phyloP scores from a whole-genome alignment of 2,113 vertebrate genomes.

The Pomatostomus ruficeps region DNA sequence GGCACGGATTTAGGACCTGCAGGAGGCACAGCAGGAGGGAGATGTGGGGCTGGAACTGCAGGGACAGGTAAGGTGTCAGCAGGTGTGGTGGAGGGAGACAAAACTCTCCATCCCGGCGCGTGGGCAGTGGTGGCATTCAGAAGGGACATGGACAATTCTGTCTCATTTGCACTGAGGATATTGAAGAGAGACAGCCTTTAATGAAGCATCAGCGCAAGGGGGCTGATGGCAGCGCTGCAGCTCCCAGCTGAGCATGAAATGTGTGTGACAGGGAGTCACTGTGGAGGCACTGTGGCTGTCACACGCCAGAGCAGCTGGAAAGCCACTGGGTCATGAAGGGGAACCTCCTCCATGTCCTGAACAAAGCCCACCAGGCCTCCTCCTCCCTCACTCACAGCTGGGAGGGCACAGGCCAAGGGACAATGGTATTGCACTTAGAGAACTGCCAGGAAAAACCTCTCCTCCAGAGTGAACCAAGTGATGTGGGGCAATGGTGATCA shows the following conservation, averaged over 20 bases:
- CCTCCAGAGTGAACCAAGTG: rapidly evolving
- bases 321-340: rapidly evolving
- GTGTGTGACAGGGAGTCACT: not conserved
- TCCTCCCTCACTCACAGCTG: not conserved
- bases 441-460: not conserved
- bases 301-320: rapidly evolving
- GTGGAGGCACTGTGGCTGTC: rapidly evolving
- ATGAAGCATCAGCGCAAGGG: rapidly evolving
- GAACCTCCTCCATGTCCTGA: rapidly evolving
- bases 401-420: not conserved
- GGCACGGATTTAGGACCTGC: not conserved
- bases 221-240: not conserved
- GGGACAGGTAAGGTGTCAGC: not conserved
- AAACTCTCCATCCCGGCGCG: not conserved
- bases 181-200: not conserved
- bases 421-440: too few species aligned
- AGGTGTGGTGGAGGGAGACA: not conserved
- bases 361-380: not conserved
- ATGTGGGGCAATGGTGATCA: rapidly evolving
- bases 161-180: rapidly evolving
- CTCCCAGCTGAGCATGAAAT: not conserved
- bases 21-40: not conserved
- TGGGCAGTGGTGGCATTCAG: not conserved
- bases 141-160: not conserved
- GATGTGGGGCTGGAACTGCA: not conserved